A percentile compares a stretch with the other conserved stretches of the same genome.
These are phyloP conservation scores for Lutraria lutraria DNA, from an alignment of 2,888 invertebrate species.

Conservation along the genomic window DNA sequence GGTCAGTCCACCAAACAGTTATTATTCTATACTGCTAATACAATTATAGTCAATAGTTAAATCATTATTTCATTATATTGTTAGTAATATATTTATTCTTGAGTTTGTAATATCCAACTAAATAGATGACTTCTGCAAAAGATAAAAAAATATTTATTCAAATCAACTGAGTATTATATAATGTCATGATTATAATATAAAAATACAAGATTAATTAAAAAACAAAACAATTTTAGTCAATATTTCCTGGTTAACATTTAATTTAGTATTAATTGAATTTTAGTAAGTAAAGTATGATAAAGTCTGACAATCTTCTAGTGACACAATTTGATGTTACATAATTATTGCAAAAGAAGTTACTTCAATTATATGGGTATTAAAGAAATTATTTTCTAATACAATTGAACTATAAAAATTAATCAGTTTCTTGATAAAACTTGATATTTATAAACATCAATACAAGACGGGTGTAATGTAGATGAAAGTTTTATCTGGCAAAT, in stretches of 20 bases:
- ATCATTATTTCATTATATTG: background rate
- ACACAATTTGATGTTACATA: background rate
- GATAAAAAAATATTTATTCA: background rate
- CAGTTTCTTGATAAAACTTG: no score
- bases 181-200: slow-evolving; percentile 6
- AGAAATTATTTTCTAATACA: no score
- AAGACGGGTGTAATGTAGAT: no score
- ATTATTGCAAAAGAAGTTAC: background rate
- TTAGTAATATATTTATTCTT: background rate
- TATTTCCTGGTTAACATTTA: background rate
- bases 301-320: background rate
- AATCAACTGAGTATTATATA: background rate
- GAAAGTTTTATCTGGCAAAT: no score
- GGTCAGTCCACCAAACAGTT: no score
- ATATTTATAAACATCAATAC: no score
- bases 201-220: background rate
- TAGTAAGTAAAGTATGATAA: background rate
- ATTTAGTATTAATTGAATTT: background rate
- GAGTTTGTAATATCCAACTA: background rate
- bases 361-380: background rate
- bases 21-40: no score
- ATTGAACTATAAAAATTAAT: no score
- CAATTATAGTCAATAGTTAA: no score
- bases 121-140: background rate
- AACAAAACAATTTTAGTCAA: background rate